These are phyloP conservation scores for Drosophila fungiperda DNA, from an alignment of 2,888 invertebrate genomes.

Conservation along the genomic window DNA sequence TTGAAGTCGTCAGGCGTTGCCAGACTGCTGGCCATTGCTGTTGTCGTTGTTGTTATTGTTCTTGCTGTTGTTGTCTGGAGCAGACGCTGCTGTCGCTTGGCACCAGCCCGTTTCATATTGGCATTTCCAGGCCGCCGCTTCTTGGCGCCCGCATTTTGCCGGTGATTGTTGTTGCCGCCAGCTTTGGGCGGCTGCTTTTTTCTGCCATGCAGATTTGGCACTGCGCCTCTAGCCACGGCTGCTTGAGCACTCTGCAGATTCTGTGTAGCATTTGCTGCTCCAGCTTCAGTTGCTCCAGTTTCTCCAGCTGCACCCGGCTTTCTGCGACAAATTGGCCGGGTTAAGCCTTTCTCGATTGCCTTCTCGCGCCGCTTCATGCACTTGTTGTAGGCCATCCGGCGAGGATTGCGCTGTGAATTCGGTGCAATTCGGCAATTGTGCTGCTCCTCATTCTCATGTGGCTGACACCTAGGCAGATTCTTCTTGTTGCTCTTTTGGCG, in stretches of 20 bases:
- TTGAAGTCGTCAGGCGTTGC: slow-evolving; percentile 43
- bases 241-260: neutral
- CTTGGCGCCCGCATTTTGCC: slow-evolving; percentile 35
- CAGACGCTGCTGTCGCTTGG: slow-evolving; percentile 38
- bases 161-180: slow-evolving; percentile 45
- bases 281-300: neutral
- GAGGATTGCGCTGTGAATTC: slow-evolving; percentile 68
- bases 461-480: slow-evolving; percentile 82
- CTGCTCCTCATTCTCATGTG: slow-evolving; percentile 80
- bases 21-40: slow-evolving; percentile 59
- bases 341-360: slow-evolving; percentile 38
- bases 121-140: slow-evolving; percentile 46
- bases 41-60: slow-evolving; percentile 50
- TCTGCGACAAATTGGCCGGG: slow-evolving; percentile 65
- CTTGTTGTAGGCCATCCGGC: slow-evolving; percentile 50
- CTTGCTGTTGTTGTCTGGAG: slow-evolving; percentile 27
- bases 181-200: slow-evolving; percentile 35
- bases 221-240: slow-evolving; percentile 10
- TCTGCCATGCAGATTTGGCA: slow-evolving; percentile 12
- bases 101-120: slow-evolving; percentile 52
- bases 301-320: slow-evolving; percentile 16
- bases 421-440: slow-evolving; percentile 77
- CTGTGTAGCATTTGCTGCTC: neutral
- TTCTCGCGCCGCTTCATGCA: slow-evolving; percentile 51
- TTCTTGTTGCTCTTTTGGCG: slow-evolving; percentile 38